A percentile compares a stretch with the other conserved stretches of the same genome.
These are phyloP conservation scores for Nyleta sp. DNA, from an alignment of 2,888 invertebrate species.

Conservation along the genomic window DNA sequence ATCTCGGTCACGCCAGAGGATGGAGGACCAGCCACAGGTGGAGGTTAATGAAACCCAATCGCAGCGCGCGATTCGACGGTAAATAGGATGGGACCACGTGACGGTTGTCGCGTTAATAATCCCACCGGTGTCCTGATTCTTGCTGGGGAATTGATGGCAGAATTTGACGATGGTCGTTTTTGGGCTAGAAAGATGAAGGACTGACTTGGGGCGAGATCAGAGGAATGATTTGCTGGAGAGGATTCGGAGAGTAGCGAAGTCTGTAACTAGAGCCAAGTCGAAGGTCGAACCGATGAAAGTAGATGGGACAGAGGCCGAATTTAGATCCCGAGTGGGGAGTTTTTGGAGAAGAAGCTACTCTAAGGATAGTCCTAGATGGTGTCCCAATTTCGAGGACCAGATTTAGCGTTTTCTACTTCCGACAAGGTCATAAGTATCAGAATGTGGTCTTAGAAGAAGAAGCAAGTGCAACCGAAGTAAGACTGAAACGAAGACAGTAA, in stretches of 20 bases:
- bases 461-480: background rate
- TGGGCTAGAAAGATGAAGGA: background rate
- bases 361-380: no score
- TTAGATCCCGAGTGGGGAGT: no score
- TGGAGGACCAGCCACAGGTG: constrained; percentile 40
- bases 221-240: background rate
- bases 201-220: background rate
- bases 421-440: no score
- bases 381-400: no score
- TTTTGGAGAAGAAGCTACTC: no score
- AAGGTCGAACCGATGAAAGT: background rate
- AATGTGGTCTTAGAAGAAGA: no score
- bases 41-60: constrained; percentile 32
- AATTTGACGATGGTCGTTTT: background rate
- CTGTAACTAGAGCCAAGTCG: no score
- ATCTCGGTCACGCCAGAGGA: no score
- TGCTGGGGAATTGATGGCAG: background rate
- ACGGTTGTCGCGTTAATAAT: background rate
- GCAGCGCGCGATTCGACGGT: constrained; percentile 9
- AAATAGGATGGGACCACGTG: constrained; percentile 31
- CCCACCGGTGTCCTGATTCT: background rate
- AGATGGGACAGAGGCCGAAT: background rate
- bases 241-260: no score
- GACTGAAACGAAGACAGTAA: background rate
- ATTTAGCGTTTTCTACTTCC: no score